phyloP scores from a whole-genome alignment of 2,797 vertebrate species.

The Syngnathus rostellatus region DNA sequence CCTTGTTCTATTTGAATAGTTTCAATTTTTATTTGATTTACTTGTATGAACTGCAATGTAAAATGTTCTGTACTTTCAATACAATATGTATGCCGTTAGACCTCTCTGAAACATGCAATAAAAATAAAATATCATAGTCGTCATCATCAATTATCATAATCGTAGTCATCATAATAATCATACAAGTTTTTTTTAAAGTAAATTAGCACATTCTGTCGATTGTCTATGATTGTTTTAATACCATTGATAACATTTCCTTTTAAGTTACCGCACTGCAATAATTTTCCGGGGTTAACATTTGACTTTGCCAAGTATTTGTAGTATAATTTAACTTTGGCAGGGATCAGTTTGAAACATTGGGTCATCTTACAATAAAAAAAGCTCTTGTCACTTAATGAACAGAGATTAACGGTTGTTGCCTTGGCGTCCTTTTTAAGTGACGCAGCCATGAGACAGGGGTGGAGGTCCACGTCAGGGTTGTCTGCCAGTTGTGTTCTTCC shows the following conservation, averaged over 20 bases:
- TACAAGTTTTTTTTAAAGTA: no score
- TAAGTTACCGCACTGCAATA: neutral
- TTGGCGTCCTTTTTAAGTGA: constrained; percentile 27
- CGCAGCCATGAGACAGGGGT: constrained; percentile 14
- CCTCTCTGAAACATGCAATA: neutral
- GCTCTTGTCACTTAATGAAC: constrained; percentile 21
- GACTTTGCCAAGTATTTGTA: neutral
- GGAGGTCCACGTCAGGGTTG: constrained; percentile 20
- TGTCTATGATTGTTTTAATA: no score
- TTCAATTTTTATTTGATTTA: neutral
- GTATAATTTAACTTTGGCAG: neutral
- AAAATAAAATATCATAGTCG: neutral
- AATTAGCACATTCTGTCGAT: no score
- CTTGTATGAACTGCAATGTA: no score
- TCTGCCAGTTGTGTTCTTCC: constrained; percentile 10
- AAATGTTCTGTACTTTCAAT: no score
- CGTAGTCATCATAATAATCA: neutral
- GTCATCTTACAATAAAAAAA: constrained; percentile 3
- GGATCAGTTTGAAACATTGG: constrained; percentile 15
- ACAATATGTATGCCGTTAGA: neutral
- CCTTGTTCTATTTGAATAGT: neutral
- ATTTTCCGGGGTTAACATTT: neutral
- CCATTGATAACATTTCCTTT: neutral
- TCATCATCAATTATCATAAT: neutral
- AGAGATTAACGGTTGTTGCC: constrained; percentile 26